phyloP scores from a whole-genome alignment of 1,140 invertebrate genomes.

The Solenopsis invicta region DNA sequence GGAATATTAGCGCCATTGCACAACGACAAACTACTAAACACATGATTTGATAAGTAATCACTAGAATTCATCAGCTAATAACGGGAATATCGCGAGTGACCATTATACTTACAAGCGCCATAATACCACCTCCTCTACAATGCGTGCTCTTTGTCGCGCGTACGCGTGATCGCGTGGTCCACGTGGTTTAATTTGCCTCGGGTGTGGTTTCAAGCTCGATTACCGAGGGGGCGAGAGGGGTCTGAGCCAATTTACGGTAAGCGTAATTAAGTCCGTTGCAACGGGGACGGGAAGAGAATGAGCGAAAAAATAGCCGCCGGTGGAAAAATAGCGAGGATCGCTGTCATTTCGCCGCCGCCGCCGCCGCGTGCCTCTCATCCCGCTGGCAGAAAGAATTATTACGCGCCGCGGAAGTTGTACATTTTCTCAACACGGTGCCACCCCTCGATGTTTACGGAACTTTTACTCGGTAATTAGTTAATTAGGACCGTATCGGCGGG shows the following conservation, averaged over 20 bases:
- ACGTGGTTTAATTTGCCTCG: slow-evolving; percentile 43
- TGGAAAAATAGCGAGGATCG: slow-evolving; percentile 27
- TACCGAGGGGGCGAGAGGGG: not conserved
- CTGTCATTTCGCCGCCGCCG: slow-evolving; percentile 19
- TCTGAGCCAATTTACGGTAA: slow-evolving; percentile 45
- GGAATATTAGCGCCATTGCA: no score
- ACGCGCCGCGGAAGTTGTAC: not conserved
- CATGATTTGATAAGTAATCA: no score
- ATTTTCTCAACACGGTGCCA: not conserved
- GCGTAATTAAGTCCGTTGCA: slow-evolving; percentile 43
- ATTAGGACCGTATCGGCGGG: no score
- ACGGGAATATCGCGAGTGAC: no score
- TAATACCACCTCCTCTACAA: not conserved
- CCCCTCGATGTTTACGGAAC: not conserved
- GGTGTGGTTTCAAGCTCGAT: slow-evolving; percentile 48
- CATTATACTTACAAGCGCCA: no score
- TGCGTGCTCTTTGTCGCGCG: slow-evolving; percentile 21
- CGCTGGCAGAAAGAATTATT: slow-evolving; percentile 40
- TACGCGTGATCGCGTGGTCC: slow-evolving; percentile 17
- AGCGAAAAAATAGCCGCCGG: slow-evolving; percentile 26
- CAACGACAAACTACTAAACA: no score
- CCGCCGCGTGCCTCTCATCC: slow-evolving; percentile 11
- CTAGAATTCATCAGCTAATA: no score
- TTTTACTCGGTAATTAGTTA: slow-evolving; percentile 23
- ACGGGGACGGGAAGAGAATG: not conserved